Conservation (phyloP, 1,140 invertebrate species). For the Pteromalus puparum region DNA sequence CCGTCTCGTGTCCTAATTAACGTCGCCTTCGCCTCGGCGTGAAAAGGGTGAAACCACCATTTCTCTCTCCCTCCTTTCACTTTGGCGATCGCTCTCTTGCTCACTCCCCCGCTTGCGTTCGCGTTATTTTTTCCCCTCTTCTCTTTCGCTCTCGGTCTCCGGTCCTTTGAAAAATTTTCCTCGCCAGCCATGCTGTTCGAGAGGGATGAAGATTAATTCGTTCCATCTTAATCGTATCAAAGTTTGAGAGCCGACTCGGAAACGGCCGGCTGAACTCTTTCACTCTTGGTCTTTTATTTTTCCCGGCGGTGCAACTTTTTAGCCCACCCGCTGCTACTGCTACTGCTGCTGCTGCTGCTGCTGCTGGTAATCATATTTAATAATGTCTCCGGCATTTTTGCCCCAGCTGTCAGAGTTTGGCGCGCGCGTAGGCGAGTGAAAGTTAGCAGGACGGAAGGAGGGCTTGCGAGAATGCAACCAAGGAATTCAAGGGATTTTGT, state of each 20-base stretch:
- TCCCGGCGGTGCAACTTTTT: slow-evolving; percentile 60
- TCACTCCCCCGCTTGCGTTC: slow-evolving; percentile 60
- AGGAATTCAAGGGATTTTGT: slow-evolving; percentile 36
- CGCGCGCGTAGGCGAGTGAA: slow-evolving; percentile 46
- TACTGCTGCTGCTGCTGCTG: slow-evolving; percentile 3
- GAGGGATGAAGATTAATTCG: slow-evolving; percentile 76
- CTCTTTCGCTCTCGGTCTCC: slow-evolving; percentile 60
- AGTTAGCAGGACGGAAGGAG: slow-evolving; percentile 54
- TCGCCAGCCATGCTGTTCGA: slow-evolving; percentile 58
- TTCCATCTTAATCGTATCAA: slow-evolving; percentile 76
- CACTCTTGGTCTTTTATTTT: slow-evolving; percentile 51
- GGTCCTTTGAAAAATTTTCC: slow-evolving; percentile 48
- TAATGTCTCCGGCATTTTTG: slow-evolving; percentile 73
- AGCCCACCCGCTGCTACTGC: slow-evolving; percentile 24
- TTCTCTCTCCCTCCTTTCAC: slow-evolving; percentile 50
- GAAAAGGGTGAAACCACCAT: slow-evolving; percentile 39
- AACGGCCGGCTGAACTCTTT: slow-evolving; percentile 63
- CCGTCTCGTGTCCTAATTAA: slow-evolving; percentile 52
- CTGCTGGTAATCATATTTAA: slow-evolving; percentile 73
- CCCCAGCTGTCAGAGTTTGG: slow-evolving; percentile 66
- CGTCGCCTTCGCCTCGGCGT: slow-evolving; percentile 44
- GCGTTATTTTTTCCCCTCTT: slow-evolving; percentile 56
- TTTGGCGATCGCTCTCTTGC: slow-evolving; percentile 59
- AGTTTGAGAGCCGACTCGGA: slow-evolving; percentile 71
- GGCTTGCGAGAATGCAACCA: slow-evolving; percentile 34